A percentile compares a stretch with the other conserved stretches of the same genome.
Evolutionary conservation across 2,113 vertebrate genomes (phyloP).

Genomic region (Guaruba guarouba): DNA sequence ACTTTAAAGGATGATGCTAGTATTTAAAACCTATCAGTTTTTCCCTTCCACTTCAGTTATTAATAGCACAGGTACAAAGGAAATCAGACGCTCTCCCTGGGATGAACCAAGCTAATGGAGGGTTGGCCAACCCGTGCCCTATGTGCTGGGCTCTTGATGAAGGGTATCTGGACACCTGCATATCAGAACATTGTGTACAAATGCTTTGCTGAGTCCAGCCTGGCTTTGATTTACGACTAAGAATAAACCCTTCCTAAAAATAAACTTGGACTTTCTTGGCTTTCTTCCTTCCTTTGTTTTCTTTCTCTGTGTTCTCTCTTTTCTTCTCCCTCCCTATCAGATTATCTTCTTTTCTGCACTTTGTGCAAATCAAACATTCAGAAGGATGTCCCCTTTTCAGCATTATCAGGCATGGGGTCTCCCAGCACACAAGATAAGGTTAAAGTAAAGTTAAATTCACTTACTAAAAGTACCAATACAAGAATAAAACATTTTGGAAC

Average conservation of each 20-base stretch:
- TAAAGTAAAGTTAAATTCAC: not conserved
- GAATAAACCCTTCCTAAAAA: conserved; percentile 49
- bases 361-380: not conserved
- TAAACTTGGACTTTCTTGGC: conserved; percentile 1
- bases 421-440: not conserved
- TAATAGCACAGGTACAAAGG: conserved; percentile 44
- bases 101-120: not conserved
- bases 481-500: not conserved
- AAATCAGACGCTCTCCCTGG: not conserved
- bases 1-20: not conserved
- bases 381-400: not conserved
- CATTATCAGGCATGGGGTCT: not conserved
- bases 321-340: not conserved
- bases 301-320: not conserved
- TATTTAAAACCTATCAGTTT: not conserved
- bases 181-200: conserved; percentile 25
- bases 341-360: not conserved
- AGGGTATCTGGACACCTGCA: not conserved
- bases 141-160: not conserved
- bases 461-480: not conserved
- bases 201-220: not conserved
- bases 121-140: not conserved
- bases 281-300: not conserved
- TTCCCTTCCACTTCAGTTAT: conserved; percentile 17
- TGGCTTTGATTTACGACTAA: conserved; percentile 3